Conservation (phyloP, 2,888 invertebrate species). For the Plagiodera versicolora region DNA sequence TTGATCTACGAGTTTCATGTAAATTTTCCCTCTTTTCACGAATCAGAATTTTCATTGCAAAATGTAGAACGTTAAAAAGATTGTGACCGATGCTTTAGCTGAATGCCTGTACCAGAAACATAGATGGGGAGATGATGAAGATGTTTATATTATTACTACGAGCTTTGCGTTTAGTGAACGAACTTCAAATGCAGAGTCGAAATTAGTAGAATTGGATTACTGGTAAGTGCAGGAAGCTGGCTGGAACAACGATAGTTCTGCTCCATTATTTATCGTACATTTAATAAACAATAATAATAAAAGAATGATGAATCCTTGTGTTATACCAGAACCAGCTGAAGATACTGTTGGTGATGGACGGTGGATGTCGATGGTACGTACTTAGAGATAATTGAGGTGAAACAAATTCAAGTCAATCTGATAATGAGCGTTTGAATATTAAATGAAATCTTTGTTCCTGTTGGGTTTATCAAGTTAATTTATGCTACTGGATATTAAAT, state of each 20-base stretch:
- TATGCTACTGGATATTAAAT: too few relatives aligned
- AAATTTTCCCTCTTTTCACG: too few relatives aligned
- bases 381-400: neutral
- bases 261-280: neutral
- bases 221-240: constrained; percentile 13
- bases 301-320: constrained; percentile 56
- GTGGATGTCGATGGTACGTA: constrained; percentile 63
- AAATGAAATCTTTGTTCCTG: too few relatives aligned
- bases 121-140: constrained; percentile 3
- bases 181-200: constrained; percentile 4
- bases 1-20: too few relatives aligned
- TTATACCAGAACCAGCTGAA: constrained; percentile 57
- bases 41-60: too few relatives aligned
- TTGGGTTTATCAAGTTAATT: too few relatives aligned
- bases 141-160: neutral
- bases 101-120: too few relatives aligned
- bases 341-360: constrained; percentile 63
- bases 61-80: too few relatives aligned
- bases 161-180: constrained; percentile 14
- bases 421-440: too few relatives aligned
- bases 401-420: too few relatives aligned
- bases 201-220: neutral
- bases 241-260: neutral
- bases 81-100: too few relatives aligned
- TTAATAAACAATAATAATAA: neutral